Conservation (phyloP, 1,140 invertebrate species). For the Drosophila tristis region DNA sequence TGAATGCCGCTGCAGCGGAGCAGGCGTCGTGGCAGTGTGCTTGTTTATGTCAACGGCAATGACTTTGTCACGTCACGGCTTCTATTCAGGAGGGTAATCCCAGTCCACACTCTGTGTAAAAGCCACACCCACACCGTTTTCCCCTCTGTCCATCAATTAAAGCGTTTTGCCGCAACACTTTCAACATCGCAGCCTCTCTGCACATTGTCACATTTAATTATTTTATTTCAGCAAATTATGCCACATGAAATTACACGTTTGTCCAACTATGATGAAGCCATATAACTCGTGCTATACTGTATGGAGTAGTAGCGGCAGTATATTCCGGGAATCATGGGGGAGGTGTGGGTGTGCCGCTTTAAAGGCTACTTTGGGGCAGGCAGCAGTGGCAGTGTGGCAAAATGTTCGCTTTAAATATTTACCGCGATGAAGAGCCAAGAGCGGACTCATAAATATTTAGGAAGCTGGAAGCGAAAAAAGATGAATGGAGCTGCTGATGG, state of each 20-base stretch:
- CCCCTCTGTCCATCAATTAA: conserved; percentile 28
- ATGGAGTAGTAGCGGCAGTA: too few species aligned
- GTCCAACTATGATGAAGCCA: conserved; percentile 52
- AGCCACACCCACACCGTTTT: too few species aligned
- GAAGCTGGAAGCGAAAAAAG: conserved; percentile 47
- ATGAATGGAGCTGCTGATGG: conserved; percentile 27
- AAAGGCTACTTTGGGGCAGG: conserved; percentile 7
- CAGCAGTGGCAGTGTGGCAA: background rate
- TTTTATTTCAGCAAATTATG: conserved; percentile 54
- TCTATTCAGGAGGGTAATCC: conserved; percentile 18
- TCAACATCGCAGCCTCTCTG: background rate
- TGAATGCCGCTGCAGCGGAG: conserved; percentile 23
- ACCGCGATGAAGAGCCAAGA: conserved; percentile 22
- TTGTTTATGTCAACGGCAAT: conserved; percentile 64
- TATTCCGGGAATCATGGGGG: too few species aligned
- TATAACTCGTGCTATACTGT: background rate
- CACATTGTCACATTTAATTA: conserved; percentile 59
- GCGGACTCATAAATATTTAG: conserved; percentile 70
- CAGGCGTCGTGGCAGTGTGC: conserved; percentile 17
- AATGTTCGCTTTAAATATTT: conserved; percentile 34
- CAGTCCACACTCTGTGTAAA: background rate
- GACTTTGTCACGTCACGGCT: conserved; percentile 59
- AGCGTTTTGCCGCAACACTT: conserved; percentile 38
- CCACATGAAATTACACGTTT: conserved; percentile 45
- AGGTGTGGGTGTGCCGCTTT: conserved; percentile 7